Conservation (phyloP, 2,888 invertebrate genomes). For the Heliconius sara region DNA sequence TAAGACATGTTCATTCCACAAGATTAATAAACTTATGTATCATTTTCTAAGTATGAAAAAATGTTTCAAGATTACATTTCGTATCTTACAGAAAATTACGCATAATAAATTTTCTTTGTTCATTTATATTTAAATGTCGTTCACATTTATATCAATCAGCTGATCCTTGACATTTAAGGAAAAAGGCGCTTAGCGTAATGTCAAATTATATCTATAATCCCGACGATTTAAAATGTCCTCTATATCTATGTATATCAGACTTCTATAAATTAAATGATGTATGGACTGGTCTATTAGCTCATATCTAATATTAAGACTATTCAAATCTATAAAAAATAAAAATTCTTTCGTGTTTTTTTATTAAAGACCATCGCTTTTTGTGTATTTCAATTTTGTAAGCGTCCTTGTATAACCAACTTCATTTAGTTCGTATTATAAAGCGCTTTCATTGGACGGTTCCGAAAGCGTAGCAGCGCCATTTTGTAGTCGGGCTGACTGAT, state of each 20-base stretch:
- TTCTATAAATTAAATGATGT: background rate
- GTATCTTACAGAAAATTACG: background rate
- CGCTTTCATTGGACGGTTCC: conserved; percentile 68
- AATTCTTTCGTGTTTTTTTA: no score
- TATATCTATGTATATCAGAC: background rate
- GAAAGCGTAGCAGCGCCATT: conserved; percentile 75
- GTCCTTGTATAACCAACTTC: conserved; percentile 41
- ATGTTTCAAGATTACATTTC: background rate
- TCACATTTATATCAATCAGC: conserved; percentile 39
- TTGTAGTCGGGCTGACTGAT: conserved; percentile 78
- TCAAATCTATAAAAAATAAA: no score
- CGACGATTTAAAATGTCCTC: conserved; percentile 24
- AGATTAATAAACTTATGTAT: background rate
- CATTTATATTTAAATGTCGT: conserved; percentile 19
- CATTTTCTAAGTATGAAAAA: background rate
- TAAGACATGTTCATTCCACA: background rate
- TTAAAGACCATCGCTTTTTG: background rate
- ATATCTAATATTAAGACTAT: background rate
- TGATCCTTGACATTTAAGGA: conserved; percentile 41
- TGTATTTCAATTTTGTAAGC: background rate
- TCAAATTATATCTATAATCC: conserved; percentile 32
- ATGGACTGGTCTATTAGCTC: background rate
- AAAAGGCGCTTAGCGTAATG: conserved; percentile 34
- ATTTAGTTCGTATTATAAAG: conserved; percentile 71
- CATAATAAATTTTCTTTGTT: conserved; percentile 37